These are phyloP conservation scores for Meteorus colon DNA, from an alignment of 2,888 invertebrate species.

Conservation along the genomic window DNA sequence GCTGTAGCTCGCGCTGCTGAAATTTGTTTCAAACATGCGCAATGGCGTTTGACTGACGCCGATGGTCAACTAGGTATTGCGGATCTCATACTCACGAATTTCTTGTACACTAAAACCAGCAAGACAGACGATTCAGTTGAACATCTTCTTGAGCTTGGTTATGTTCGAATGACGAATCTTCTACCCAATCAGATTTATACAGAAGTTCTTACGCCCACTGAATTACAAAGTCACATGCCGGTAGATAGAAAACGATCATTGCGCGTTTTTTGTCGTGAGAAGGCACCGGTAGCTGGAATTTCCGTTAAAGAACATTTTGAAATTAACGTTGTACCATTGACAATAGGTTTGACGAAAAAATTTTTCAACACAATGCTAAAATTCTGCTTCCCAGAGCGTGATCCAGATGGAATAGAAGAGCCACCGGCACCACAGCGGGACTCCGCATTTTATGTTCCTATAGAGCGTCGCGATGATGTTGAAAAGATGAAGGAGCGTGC, in stretches of 20 bases:
- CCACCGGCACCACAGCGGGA: constrained; percentile 78
- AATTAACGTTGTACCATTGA: constrained; percentile 96
- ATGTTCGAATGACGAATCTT: constrained; percentile 95
- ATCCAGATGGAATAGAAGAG: constrained; percentile 87
- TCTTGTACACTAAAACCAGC: constrained; percentile 97
- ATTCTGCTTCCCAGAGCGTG: constrained; percentile 97
- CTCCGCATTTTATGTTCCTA: constrained; percentile 92
- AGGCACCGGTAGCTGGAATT: constrained; percentile 98
- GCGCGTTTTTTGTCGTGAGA: constrained; percentile 95
- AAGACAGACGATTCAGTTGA: constrained; percentile 98
- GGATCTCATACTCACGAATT: constrained; percentile 95
- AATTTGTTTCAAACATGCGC: constrained; percentile 98
- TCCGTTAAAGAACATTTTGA: constrained; percentile 99
- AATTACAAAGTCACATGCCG: constrained; percentile 89
- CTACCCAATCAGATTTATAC: constrained; percentile 95
- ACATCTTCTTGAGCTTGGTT: constrained; percentile 96
- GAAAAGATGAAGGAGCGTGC: constrained; percentile 99
- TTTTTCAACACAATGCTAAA: constrained; percentile 98
- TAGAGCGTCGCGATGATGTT: constrained; percentile 92
- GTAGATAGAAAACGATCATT: constrained; percentile 91
- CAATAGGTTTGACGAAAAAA: constrained; percentile 93
- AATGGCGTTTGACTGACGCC: constrained; percentile 97
- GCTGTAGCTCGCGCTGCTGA: constrained; percentile 90
- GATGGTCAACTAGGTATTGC: constrained; percentile 99
- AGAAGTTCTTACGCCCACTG: constrained; percentile 87